phyloP scores from a whole-genome alignment of 2,797 vertebrate genomes.

The Buphagus erythrorhynchus region DNA sequence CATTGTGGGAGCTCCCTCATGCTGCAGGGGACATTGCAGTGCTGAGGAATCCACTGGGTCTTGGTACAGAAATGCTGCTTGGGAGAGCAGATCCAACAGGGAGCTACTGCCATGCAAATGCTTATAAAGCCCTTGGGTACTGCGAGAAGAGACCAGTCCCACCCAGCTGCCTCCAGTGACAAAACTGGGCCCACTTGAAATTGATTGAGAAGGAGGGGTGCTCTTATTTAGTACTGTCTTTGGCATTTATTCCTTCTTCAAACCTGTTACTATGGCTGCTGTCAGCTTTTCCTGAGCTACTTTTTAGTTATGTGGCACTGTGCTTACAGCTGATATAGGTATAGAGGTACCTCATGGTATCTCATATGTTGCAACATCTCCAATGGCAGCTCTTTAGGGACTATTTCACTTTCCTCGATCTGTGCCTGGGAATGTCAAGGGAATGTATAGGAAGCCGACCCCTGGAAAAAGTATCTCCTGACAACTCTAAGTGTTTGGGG shows the following conservation, averaged over 20 bases:
- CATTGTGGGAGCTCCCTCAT: neutral
- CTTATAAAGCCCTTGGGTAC: neutral
- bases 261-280: neutral
- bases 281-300: neutral
- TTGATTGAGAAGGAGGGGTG: neutral
- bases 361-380: neutral
- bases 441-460: neutral
- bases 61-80: neutral
- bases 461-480: neutral
- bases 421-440: neutral
- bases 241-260: neutral
- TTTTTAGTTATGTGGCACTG: neutral
- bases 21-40: neutral
- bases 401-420: neutral
- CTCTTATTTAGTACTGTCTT: neutral
- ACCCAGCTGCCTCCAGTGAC: neutral
- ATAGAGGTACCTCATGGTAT: neutral
- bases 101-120: neutral
- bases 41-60: neutral
- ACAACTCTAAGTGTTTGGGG: neutral
- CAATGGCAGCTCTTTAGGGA: neutral
- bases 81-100: neutral
- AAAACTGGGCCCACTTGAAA: neutral
- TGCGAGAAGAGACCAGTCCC: neutral
- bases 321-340: neutral